Percentiles rank a stretch among this genome's conserved stretches.
phyloP scores from a whole-genome alignment of 2,797 vertebrate species.

The Rhinatrema bivittatum region DNA sequence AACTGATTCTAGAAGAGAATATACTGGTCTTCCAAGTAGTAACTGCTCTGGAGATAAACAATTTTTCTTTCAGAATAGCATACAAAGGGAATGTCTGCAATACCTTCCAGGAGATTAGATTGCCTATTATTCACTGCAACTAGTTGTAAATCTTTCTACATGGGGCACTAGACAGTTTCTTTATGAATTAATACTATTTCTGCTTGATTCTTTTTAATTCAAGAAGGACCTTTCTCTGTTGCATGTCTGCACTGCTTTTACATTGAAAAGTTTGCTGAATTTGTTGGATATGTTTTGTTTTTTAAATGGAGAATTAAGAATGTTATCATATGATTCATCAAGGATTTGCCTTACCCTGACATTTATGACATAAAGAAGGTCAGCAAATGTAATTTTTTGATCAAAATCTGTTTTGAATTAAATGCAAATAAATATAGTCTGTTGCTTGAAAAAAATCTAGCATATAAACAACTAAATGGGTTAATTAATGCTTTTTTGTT shows the following conservation, averaged over 20 bases:
- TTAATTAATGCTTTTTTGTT: constrained; percentile 56
- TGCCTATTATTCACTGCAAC: constrained; percentile 37
- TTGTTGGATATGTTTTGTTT: constrained; percentile 65
- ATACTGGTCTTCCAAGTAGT: constrained; percentile 24
- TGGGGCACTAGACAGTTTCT: constrained; percentile 53
- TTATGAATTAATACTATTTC: constrained; percentile 57
- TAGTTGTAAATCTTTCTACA: constrained; percentile 45
- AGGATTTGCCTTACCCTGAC: constrained; percentile 89
- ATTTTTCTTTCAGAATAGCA: constrained; percentile 27
- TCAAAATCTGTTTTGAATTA: constrained; percentile 55
- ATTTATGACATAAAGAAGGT: constrained; percentile 62
- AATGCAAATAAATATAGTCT: constrained; percentile 63
- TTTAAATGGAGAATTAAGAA: constrained; percentile 67
- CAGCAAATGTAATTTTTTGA: constrained; percentile 50
- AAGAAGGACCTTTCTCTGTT: constrained; percentile 51
- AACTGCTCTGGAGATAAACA: constrained; percentile 24
- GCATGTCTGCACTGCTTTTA: constrained; percentile 79
- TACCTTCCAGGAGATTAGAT: constrained; percentile 20
- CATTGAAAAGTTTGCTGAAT: constrained; percentile 63
- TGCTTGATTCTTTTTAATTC: constrained; percentile 58
- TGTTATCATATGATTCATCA: constrained; percentile 68
- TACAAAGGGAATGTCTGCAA: constrained; percentile 30
- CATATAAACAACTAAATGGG: constrained; percentile 55
- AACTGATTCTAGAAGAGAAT: constrained; percentile 14
- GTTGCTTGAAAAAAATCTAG: constrained; percentile 71